Evolutionary conservation across 2,888 invertebrate genomes (phyloP).

Genomic region (Sipha maydis): DNA sequence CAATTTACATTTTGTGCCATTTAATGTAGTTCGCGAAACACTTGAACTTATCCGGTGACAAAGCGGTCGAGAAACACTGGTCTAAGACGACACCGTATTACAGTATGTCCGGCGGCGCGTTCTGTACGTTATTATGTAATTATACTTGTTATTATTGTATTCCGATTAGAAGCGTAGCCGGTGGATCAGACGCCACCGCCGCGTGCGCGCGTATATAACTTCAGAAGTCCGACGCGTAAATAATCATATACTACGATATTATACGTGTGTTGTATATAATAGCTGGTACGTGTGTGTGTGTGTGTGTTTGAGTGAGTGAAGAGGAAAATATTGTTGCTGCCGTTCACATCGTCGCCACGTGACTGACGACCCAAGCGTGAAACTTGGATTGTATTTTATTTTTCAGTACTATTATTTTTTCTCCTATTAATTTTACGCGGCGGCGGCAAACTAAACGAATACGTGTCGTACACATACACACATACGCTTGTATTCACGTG

Average conservation of each 20-base stretch:
- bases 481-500: too few species aligned
- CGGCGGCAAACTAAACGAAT: not conserved
- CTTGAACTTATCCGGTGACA: too few species aligned
- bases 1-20: too few species aligned
- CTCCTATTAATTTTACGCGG: conserved; percentile 11
- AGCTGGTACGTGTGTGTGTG: too few species aligned
- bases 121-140: not conserved
- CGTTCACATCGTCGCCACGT: not conserved
- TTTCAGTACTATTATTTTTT: conserved; percentile 30
- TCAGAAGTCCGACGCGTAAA: not conserved
- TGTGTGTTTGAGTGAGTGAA: not conserved
- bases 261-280: not conserved
- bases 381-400: not conserved
- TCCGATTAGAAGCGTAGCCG: not conserved
- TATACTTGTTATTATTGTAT: not conserved
- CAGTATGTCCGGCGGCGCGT: not conserved
- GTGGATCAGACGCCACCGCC: not conserved
- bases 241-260: not conserved
- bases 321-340: not conserved
- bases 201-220: not conserved
- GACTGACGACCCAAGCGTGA: conserved; percentile 6
- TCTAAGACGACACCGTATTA: too few species aligned
- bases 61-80: too few species aligned
- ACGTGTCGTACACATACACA: not conserved
- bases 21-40: too few species aligned